Evolutionary conservation across 2,888 invertebrate species (phyloP).

Genomic region (Sericinus montela): DNA sequence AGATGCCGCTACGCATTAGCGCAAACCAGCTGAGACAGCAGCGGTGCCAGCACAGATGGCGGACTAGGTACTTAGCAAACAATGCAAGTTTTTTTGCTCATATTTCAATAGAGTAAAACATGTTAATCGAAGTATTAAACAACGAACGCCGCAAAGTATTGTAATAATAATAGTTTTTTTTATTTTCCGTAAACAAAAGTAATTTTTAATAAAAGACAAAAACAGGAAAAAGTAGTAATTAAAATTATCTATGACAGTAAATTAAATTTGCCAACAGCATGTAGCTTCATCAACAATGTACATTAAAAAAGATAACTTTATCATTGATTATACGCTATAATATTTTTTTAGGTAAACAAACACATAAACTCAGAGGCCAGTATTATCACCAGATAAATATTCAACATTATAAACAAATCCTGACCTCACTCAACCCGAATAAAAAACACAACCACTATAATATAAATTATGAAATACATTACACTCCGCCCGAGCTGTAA

Average conservation of each 20-base stretch:
- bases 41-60: background rate
- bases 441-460: constrained; percentile 56
- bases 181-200: too few species aligned
- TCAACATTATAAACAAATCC: constrained; percentile 67
- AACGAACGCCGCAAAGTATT: too few species aligned
- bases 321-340: constrained; percentile 22
- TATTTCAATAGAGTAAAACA: background rate
- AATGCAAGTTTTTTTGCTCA: constrained; percentile 1
- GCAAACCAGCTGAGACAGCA: background rate
- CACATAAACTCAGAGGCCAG: constrained; percentile 28
- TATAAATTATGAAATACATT: constrained; percentile 77
- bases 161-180: too few species aligned
- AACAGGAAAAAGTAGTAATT: too few species aligned
- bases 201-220: too few species aligned
- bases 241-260: too few species aligned
- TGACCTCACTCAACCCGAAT: constrained; percentile 65
- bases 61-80: background rate
- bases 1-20: constrained; percentile 1
- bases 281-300: background rate
- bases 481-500: constrained; percentile 67
- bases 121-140: too few species aligned
- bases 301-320: background rate
- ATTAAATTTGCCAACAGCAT: too few species aligned
- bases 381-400: constrained; percentile 55
- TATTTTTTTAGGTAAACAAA: constrained; percentile 32